Percentiles rank a stretch among this genome's conserved stretches.
Evolutionary conservation across 2,797 vertebrate species (phyloP).

Genomic region (Tinamus major): DNA sequence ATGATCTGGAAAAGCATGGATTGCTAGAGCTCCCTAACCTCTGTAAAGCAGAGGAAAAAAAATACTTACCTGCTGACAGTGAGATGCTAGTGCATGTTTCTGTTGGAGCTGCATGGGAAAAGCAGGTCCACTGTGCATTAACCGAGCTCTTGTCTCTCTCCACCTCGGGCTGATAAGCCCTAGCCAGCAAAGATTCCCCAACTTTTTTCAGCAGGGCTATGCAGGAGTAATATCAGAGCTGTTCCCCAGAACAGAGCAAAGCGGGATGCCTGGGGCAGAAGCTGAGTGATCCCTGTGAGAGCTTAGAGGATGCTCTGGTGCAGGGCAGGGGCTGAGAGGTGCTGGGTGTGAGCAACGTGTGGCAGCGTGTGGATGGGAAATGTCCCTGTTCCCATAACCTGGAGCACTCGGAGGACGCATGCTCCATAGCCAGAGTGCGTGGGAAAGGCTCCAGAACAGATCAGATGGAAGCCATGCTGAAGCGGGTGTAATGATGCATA

Average conservation of each 20-base stretch:
- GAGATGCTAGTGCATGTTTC: not conserved
- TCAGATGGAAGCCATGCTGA: conserved; percentile 2
- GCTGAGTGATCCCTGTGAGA: rapidly evolving
- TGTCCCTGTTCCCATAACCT: not conserved
- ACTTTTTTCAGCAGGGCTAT: not conserved
- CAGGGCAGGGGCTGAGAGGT: not conserved
- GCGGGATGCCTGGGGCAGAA: not conserved
- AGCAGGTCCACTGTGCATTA: not conserved
- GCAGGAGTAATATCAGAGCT: not conserved
- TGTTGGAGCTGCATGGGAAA: rapidly evolving
- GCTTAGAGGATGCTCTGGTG: rapidly evolving
- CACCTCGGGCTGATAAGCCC: not conserved
- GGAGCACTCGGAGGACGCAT: rapidly evolving
- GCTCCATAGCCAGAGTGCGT: not conserved
- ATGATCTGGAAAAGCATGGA: conserved; percentile 28
- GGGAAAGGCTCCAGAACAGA: not conserved
- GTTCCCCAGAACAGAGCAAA: not conserved
- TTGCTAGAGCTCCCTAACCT: not conserved
- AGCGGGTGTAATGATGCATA: not conserved
- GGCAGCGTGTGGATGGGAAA: not conserved
- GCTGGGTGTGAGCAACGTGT: rapidly evolving
- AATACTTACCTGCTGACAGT: not conserved
- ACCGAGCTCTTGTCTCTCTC: rapidly evolving
- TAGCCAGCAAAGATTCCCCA: not conserved
- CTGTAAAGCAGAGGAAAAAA: not conserved